Percentiles rank a stretch among this genome's conserved stretches.
phyloP scores from a whole-genome alignment of 2,797 vertebrate species.

The Nyctibius grandis region DNA sequence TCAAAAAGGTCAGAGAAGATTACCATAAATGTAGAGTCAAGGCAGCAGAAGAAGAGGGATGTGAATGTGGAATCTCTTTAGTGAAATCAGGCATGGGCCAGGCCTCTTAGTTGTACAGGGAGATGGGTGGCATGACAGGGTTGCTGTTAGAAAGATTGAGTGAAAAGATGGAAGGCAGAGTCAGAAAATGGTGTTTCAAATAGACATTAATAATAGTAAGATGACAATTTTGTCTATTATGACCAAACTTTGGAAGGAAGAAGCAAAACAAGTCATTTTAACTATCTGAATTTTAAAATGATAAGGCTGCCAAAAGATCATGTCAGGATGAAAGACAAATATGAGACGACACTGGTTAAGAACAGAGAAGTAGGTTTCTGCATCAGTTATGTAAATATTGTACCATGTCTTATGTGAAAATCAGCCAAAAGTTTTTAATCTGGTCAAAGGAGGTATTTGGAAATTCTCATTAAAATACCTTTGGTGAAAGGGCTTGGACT shows the following conservation, averaged over 20 bases:
- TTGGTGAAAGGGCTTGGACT: background rate
- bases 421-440: background rate
- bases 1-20: background rate
- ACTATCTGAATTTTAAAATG: background rate
- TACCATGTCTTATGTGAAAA: background rate
- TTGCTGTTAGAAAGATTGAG: background rate
- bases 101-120: background rate
- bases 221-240: background rate
- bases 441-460: background rate
- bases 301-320: background rate
- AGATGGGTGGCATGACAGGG: background rate
- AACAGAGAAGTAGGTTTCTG: background rate
- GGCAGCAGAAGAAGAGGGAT: background rate
- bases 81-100: background rate
- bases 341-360: background rate
- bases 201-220: background rate
- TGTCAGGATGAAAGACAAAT: background rate
- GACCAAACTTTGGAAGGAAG: background rate
- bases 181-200: background rate
- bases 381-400: background rate
- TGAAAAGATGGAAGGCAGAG: background rate
- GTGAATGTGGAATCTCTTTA: background rate
- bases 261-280: background rate
- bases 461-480: constrained; percentile 2
- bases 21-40: background rate